These are phyloP conservation scores for Cynopterus brachyotis DNA, from an alignment of 2,113 vertebrate genomes.

Conservation along the genomic window DNA sequence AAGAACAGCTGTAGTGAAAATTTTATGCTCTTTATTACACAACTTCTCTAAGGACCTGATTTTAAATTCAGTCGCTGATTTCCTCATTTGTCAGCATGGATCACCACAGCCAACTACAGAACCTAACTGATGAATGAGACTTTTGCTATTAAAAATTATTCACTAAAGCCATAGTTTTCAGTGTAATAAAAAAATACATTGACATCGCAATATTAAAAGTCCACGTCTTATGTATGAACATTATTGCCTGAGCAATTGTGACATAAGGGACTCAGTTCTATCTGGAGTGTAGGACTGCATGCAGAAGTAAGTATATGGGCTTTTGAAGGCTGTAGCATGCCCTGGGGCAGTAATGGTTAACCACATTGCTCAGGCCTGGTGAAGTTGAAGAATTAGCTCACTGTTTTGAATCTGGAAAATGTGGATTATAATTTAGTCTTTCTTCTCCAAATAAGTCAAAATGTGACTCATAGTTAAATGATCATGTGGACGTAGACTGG, in stretches of 20 bases:
- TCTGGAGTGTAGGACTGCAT: not conserved
- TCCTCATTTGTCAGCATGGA: conserved; percentile 52
- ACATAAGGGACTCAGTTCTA: not conserved
- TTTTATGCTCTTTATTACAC: conserved; percentile 59
- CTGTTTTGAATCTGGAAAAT: not conserved
- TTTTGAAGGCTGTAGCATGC: not conserved
- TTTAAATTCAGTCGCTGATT: conserved; percentile 67
- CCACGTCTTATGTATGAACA: not conserved
- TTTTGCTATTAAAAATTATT: conserved; percentile 63
- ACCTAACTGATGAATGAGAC: conserved; percentile 31
- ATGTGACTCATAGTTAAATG: not conserved
- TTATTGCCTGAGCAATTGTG: not conserved
- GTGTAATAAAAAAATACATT: conserved; percentile 37
- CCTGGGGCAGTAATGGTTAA: not conserved
- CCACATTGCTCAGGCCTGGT: not conserved
- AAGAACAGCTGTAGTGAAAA: conserved; percentile 72
- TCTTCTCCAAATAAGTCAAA: not conserved
- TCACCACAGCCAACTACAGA: conserved; percentile 14
- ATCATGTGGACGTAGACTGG: not conserved
- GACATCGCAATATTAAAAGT: not conserved
- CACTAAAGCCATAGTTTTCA: conserved; percentile 38
- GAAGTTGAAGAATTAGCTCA: not conserved
- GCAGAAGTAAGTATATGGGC: not conserved
- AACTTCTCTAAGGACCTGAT: conserved; percentile 57
- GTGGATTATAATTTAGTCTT: not conserved